phyloP scores from a whole-genome alignment of 1,140 invertebrate genomes.

The Wiebesia pumilae region DNA sequence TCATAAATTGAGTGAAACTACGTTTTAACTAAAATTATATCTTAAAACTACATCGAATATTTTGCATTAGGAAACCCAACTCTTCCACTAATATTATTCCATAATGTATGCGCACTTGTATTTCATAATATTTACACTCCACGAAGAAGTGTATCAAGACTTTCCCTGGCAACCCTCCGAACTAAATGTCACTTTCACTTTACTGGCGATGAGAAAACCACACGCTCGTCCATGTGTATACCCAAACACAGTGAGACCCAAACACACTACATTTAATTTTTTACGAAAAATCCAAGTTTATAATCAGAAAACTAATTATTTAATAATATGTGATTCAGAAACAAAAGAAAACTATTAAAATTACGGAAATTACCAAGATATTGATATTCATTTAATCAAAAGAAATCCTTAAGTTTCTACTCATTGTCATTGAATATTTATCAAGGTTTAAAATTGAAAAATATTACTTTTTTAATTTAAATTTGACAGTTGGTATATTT shows the following conservation, averaged over 20 bases:
- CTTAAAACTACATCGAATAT: constrained; percentile 17
- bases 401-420: too few relatives aligned
- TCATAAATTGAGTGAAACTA: neutral
- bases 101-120: neutral
- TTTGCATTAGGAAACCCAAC: neutral
- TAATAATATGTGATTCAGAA: too few relatives aligned
- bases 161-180: neutral
- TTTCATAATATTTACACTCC: constrained; percentile 27
- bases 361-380: too few relatives aligned
- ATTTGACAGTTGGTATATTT: too few relatives aligned
- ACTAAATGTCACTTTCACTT: neutral
- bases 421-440: too few relatives aligned
- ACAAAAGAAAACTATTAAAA: too few relatives aligned
- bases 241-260: neutral
- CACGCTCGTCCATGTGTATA: neutral
- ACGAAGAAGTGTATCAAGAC: neutral
- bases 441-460: too few relatives aligned
- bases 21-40: neutral
- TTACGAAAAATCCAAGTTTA: neutral
- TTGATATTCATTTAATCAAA: too few relatives aligned
- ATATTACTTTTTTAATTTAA: too few relatives aligned
- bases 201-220: neutral
- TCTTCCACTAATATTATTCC: constrained; percentile 1
- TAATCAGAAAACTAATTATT: too few relatives aligned
- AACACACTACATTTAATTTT: neutral